Evolutionary conservation across 2,888 invertebrate species (phyloP).

Genomic region (Anthoptus insignis): DNA sequence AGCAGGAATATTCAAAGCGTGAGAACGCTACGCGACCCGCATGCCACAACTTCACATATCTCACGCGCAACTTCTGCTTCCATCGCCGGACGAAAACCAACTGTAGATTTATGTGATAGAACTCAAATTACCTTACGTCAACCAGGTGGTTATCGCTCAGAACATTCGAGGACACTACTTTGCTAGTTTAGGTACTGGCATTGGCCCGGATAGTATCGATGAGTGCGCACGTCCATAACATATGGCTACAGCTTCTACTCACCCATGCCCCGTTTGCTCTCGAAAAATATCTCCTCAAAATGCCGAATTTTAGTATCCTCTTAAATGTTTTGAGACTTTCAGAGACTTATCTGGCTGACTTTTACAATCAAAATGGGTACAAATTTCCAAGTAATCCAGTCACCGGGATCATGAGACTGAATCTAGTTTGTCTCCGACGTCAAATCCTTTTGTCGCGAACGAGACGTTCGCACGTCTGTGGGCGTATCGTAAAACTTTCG

Average conservation of each 20-base stretch:
- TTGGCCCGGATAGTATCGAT: constrained; percentile 84
- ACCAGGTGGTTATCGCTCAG: constrained; percentile 78
- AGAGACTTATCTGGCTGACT: too few species aligned
- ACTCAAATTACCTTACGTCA: constrained; percentile 58
- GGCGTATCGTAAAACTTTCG: constrained; percentile 74
- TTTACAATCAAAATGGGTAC: too few species aligned
- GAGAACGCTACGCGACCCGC: constrained; percentile 86
- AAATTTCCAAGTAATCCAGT: too few species aligned
- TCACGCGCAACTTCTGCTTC: constrained; percentile 83
- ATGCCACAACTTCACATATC: constrained; percentile 86
- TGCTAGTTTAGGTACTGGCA: constrained; percentile 86
- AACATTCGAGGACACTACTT: constrained; percentile 86
- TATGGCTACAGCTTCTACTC: constrained; percentile 39
- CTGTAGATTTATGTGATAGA: constrained; percentile 62
- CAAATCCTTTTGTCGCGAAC: constrained; percentile 72
- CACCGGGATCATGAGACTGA: constrained; percentile 72
- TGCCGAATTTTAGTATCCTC: neutral
- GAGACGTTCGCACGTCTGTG: constrained; percentile 64
- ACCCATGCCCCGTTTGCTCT: constrained; percentile 33
- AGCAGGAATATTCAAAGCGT: constrained; percentile 87
- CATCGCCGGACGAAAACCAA: constrained; percentile 57
- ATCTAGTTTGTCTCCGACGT: constrained; percentile 57
- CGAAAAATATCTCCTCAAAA: constrained; percentile 32
- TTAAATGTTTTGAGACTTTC: too few species aligned
- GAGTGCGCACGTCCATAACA: constrained; percentile 77